Conservation (phyloP, 2,888 invertebrate genomes). For the Parnassius smintheus region DNA sequence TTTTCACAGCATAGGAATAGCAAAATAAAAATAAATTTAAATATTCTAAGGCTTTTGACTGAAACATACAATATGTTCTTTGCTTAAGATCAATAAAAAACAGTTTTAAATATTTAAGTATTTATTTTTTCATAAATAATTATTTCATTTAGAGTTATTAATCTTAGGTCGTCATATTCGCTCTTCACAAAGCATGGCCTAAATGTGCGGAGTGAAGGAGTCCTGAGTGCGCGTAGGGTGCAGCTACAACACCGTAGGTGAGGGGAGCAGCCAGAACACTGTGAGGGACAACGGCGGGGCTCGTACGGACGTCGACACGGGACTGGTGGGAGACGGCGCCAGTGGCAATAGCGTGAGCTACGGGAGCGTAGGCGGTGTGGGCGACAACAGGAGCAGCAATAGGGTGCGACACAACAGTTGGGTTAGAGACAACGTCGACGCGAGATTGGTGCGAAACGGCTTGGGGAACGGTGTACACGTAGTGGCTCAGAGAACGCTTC, state of each 20-base stretch:
- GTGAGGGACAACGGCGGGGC: constrained; percentile 36
- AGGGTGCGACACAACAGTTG: constrained; percentile 43
- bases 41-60: too few relatives aligned
- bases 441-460: constrained; percentile 42
- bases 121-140: constrained; percentile 42
- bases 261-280: constrained; percentile 46
- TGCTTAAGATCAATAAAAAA: background rate
- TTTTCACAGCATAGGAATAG: too few relatives aligned
- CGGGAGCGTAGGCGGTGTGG: constrained; percentile 45
- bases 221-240: constrained; percentile 43
- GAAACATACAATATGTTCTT: too few relatives aligned
- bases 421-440: constrained; percentile 35
- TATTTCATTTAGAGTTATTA: constrained; percentile 41
- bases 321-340: constrained; percentile 77
- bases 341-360: constrained; percentile 55
- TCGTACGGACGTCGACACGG: constrained; percentile 55
- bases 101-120: constrained; percentile 14
- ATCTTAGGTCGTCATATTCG: constrained; percentile 59
- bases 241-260: constrained; percentile 49
- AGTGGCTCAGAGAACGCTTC: constrained; percentile 50
- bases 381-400: constrained; percentile 44
- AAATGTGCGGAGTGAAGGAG: constrained; percentile 44
- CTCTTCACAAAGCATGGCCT: constrained; percentile 64
- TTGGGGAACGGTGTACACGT: constrained; percentile 48
- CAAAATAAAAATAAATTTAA: too few relatives aligned